Conservation (phyloP, 2,113 vertebrate species). For the Andinoacara biseriatus region DNA sequence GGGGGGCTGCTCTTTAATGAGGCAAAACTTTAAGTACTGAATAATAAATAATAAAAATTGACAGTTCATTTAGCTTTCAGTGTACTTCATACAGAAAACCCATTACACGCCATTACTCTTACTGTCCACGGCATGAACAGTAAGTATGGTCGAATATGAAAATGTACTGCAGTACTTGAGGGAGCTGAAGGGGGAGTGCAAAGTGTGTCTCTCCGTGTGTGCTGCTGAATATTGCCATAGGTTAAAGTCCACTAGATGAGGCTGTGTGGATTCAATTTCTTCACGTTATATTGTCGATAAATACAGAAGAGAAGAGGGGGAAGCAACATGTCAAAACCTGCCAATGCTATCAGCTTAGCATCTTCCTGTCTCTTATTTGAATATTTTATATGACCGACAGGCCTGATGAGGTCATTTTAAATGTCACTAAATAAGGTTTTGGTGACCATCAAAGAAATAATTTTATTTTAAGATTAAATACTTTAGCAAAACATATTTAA, state of each 20-base stretch:
- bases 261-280: not conserved
- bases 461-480: not conserved
- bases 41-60: conserved; percentile 99
- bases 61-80: conserved; percentile 99
- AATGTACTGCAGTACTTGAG: conserved; percentile 51
- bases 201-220: not conserved
- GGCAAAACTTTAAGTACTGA: conserved; percentile 99
- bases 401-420: not conserved
- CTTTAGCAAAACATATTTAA: not conserved
- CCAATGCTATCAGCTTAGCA: not conserved
- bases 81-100: conserved; percentile 95
- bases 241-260: conserved; percentile 8
- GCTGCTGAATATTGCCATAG: not conserved
- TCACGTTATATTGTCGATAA: not conserved
- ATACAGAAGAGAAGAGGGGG: not conserved
- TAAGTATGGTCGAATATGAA: conserved; percentile 84
- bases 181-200: conserved; percentile 25
- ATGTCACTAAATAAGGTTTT: not conserved
- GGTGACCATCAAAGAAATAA: not conserved
- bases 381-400: not conserved
- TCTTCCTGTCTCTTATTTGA: not conserved
- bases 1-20: conserved; percentile 98
- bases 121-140: conserved; percentile 93
- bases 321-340: not conserved
- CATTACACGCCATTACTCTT: conserved; percentile 97